A percentile compares a stretch with the other conserved stretches of the same genome.
Evolutionary conservation across 1,140 invertebrate genomes (phyloP).

Genomic region (Ceratina calcarata): DNA sequence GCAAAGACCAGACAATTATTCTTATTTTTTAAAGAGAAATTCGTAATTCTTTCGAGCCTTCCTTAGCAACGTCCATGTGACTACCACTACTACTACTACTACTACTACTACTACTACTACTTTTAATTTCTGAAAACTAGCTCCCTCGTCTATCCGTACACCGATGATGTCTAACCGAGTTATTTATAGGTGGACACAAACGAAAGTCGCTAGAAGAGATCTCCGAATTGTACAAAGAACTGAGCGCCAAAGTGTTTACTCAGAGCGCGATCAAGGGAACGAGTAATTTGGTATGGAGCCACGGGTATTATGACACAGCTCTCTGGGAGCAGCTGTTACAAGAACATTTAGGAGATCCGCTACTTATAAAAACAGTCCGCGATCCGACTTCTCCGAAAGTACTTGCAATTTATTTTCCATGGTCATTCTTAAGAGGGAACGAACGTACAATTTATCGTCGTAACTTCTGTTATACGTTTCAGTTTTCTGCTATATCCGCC

Average conservation of each 20-base stretch:
- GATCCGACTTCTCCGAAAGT: constrained; percentile 85
- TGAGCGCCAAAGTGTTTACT: constrained; percentile 87
- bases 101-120: too few species aligned
- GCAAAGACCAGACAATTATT: too few species aligned
- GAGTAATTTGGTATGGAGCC: constrained; percentile 90
- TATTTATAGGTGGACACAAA: constrained; percentile 80
- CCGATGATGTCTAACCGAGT: too few species aligned
- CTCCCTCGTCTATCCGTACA: too few species aligned
- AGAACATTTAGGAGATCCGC: constrained; percentile 85
- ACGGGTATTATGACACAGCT: constrained; percentile 94
- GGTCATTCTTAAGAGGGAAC: too few species aligned
- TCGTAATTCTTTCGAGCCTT: too few species aligned
- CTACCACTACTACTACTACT: too few species aligned
- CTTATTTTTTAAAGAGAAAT: too few species aligned
- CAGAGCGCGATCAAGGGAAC: constrained; percentile 88
- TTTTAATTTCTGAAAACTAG: too few species aligned
- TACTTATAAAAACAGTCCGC: constrained; percentile 85
- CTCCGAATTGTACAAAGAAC: constrained; percentile 85
- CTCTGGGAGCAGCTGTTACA: constrained; percentile 92
- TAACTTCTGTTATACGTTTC: constrained; percentile 2
- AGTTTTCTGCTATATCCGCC: constrained; percentile 90
- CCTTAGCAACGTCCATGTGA: too few species aligned
- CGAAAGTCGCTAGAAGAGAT: constrained; percentile 83
- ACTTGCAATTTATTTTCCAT: constrained; percentile 5
- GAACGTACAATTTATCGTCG: too few species aligned